Conservation (phyloP, 1,140 invertebrate genomes). For the Drosophila subpulchrella region DNA sequence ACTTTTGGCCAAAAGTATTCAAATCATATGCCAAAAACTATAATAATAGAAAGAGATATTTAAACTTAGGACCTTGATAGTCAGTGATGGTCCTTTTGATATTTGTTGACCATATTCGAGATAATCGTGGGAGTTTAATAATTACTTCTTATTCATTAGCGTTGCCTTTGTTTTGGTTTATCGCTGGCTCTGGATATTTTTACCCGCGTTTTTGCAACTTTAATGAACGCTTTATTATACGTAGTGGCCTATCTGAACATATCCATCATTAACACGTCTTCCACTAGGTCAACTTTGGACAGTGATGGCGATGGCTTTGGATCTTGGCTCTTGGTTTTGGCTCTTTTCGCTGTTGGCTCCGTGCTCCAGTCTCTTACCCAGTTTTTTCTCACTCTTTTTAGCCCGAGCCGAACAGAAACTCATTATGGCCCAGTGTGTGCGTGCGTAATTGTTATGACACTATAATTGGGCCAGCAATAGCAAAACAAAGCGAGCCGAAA, state of each 20-base stretch:
- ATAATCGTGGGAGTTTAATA: slow-evolving; percentile 15
- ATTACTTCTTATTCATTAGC: slow-evolving; percentile 32
- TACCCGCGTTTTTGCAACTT: slow-evolving; percentile 55
- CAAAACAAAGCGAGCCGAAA: slow-evolving; percentile 28
- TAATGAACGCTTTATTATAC: slow-evolving; percentile 71
- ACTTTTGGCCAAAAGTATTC: background rate
- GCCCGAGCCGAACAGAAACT: slow-evolving; percentile 33
- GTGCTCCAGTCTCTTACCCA: slow-evolving; percentile 36
- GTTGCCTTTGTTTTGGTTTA: slow-evolving; percentile 17
- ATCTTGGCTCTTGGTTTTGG: slow-evolving; percentile 7
- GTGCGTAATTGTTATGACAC: slow-evolving; percentile 75
- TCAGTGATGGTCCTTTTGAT: background rate
- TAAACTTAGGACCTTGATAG: too few species aligned
- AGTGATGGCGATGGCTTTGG: slow-evolving; percentile 60
- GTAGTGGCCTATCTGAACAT: slow-evolving; percentile 58
- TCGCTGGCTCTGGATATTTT: slow-evolving; percentile 24
- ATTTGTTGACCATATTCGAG: background rate
- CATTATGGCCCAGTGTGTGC: slow-evolving; percentile 53
- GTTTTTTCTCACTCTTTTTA: slow-evolving; percentile 43
- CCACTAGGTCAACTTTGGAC: slow-evolving; percentile 63
- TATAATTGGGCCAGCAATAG: slow-evolving; percentile 65
- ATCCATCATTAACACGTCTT: slow-evolving; percentile 78
- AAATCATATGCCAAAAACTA: too few species aligned
- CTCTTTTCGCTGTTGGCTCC: slow-evolving; percentile 32
- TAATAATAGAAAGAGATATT: too few species aligned